Evolutionary conservation across 2,797 vertebrate genomes (phyloP), one percentile per base, ranked within the genome.

Genomic region (Lerista edwardsae): DNA sequence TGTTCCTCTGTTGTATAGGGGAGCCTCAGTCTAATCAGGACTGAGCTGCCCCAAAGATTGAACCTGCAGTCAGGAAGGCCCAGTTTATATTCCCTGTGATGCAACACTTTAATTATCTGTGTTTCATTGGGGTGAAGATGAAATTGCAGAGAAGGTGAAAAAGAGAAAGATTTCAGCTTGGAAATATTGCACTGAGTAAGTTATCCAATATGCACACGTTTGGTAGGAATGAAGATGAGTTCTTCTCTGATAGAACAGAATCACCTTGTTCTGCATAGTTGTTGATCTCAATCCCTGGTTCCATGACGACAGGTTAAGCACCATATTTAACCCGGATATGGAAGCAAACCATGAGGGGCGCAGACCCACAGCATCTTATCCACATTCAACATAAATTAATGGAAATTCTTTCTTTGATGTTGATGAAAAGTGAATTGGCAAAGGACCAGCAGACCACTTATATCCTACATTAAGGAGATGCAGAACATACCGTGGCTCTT

Each of bases 341-440:
- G 73, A 62, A n/a, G 55, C 39, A 76, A 84, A 51, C 27, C 4
- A 12, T n/a, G 31, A 71, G 23, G 57, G 17, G 21, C 64, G 25
- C 9, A 57, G 36, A 31, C 19, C 55, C 65, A 29, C 41, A 76
- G 62, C 51, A 79, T 69, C 57, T 71, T 69, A 81, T 62, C 69
- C 65, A 71, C 71, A 64, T 75, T 19, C 47, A 75, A 12, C 27
- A 34, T 59, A 68, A 75, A 68, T 29, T 82, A 86, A 72, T 72
- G 21, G 57, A 77, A 71, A 71, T n/a, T 23, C 57, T 77, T 15
- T 11, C 41, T 72, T 82, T 82, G 57, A 84, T 62, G 68, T 77
- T 77, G 65, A 62, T 82, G 74, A 74, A 59, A 72, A 64, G 19
- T 31, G 39, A 86, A 62, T 64, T 86, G 84, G 75, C 75, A 65